Base-by-base conservation (phyloP, 1,140 invertebrate genomes). In the Lepidurus apus region DNA sequence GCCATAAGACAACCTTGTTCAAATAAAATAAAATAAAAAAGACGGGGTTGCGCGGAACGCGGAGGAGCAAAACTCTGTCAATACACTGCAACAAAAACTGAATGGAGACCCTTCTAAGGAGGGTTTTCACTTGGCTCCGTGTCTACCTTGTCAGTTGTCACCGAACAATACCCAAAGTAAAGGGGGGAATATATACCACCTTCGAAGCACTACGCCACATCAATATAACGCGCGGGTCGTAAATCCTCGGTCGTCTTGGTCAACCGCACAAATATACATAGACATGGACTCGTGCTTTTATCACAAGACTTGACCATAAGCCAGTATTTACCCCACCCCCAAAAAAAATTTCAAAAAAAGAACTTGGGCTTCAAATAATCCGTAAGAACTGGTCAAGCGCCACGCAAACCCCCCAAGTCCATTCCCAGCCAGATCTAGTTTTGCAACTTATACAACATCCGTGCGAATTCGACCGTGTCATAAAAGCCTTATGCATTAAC, bases 11-110 rank as follows among this genome's bases (percentile, higher is more conserved):
- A 24, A 44, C n/a, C 75, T 76, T 43, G 45, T 44, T 44, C 24
- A 76, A 76, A 47, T 76, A 76, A 26, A 76, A 76, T 11, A 76
- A 42, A n/a, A 10, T 17, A 65, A 21, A 65, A 65, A 65, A 17
- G 21, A 65, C 17, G 53, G 53, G 53, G 53, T 65, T 65, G 53
- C 21, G 53, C 53, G 53, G 34, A 34, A 3, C 34, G 34, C 34
- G 34, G 3, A 65, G 53, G 53, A 65, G 53, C 53, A 9, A 65
- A 65, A 65, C 53, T n/a, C 53, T 65, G 53, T 65, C 53, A 65
- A 65, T 65, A 65, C 53, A 1, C 17, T 65, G 53, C 53, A 65
- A 65, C 53, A 65, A 65, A 65, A 65, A 65, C 53, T 65, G 53
- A 65, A 65, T 65, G 53, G 53, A 65, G 53, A 17, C 53, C 53